Percentiles rank a stretch among this genome's conserved stretches.
Conservation (phyloP, 2,888 invertebrate genomes). For the Aradus depressus region DNA sequence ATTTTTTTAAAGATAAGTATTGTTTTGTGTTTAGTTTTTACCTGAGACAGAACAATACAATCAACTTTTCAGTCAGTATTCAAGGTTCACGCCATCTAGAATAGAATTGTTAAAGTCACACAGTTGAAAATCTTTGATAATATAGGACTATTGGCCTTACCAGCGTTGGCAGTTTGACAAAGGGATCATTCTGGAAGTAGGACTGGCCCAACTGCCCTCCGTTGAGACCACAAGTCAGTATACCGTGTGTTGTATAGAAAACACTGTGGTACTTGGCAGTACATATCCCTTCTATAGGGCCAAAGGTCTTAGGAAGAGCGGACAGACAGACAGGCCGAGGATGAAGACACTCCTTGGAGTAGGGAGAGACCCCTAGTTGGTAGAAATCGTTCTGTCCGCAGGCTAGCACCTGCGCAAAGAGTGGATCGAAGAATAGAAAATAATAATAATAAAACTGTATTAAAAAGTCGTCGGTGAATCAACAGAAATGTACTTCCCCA, state of each 20-base stretch:
- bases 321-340: conserved; percentile 39
- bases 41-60: not conserved
- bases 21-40: too few relatives aligned
- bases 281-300: conserved; percentile 43
- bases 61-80: not conserved
- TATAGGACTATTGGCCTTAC: conserved; percentile 20
- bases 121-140: not conserved
- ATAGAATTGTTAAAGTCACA: too few relatives aligned
- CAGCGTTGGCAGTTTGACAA: conserved; percentile 26
- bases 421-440: too few relatives aligned
- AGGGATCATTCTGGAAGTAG: conserved; percentile 36
- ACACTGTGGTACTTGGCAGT: conserved; percentile 63
- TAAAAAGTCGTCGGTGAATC: too few relatives aligned
- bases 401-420: conserved; percentile 49
- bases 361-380: conserved; percentile 49
- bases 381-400: conserved; percentile 54
- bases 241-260: conserved; percentile 29
- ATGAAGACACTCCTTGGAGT: conserved; percentile 30
- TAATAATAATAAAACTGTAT: too few relatives aligned
- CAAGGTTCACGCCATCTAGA: too few relatives aligned
- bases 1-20: too few relatives aligned
- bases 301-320: conserved; percentile 35
- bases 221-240: conserved; percentile 70
- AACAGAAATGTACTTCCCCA: too few relatives aligned
- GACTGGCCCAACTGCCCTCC: conserved; percentile 68